Evolutionary conservation across 1,140 invertebrate species (phyloP).

Genomic region (Drosophila sturtevanti): DNA sequence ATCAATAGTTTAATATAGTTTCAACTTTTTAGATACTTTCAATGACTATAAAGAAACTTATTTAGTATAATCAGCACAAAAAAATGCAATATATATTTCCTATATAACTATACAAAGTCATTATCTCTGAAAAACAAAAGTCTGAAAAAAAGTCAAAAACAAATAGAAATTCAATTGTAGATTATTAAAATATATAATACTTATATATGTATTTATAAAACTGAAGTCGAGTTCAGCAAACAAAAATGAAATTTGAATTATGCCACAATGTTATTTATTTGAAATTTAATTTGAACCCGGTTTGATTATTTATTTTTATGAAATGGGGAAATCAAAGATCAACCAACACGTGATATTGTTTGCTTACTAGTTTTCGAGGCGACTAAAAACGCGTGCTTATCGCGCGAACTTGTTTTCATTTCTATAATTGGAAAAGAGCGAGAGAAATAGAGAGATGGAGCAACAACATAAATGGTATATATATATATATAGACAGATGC

Average conservation of each 20-base stretch:
- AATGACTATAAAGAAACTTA: no score
- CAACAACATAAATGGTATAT: no score
- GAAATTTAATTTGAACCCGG: not conserved
- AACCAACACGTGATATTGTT: conserved; percentile 66
- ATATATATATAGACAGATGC: no score
- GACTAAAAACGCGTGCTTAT: conserved; percentile 58
- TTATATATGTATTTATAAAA: no score
- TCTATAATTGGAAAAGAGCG: conserved; percentile 24
- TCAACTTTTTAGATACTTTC: no score
- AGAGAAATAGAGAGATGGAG: not conserved
- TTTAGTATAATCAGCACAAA: no score
- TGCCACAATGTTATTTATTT: not conserved
- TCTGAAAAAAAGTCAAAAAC: not conserved
- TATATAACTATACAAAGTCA: no score
- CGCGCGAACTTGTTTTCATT: conserved; percentile 52
- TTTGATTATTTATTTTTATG: not conserved
- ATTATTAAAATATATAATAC: not conserved
- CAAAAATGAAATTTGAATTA: not conserved
- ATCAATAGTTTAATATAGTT: not conserved
- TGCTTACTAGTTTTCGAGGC: conserved; percentile 41
- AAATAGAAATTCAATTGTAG: not conserved
- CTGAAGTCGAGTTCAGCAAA: not conserved
- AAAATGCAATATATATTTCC: no score
- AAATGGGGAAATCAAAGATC: not conserved
- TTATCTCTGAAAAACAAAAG: not conserved